Evolutionary conservation across 2,113 vertebrate genomes (phyloP).

Genomic region (Gavia stellata): DNA sequence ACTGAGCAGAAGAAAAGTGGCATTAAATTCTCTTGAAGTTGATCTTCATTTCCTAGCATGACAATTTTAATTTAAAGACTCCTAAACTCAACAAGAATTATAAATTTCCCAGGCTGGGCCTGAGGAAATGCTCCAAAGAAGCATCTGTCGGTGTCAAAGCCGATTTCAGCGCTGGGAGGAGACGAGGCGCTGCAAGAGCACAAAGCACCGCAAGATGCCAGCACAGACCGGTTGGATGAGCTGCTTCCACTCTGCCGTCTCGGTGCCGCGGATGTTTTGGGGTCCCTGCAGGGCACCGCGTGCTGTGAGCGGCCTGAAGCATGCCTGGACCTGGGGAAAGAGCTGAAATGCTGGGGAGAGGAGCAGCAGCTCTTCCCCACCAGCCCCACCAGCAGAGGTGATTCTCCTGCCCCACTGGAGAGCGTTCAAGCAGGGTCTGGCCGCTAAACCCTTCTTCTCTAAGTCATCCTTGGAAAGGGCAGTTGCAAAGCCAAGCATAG

Average conservation of each 20-base stretch:
- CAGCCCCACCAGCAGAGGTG: background rate
- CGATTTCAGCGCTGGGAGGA: fast-evolving
- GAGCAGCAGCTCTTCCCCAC: background rate
- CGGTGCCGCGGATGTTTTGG: fast-evolving
- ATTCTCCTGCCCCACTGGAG: background rate
- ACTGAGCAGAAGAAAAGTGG: background rate
- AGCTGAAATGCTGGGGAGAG: background rate
- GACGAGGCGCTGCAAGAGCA: background rate
- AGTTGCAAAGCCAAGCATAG: background rate
- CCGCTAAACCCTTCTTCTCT: background rate
- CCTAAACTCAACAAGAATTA: background rate
- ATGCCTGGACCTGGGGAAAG: background rate
- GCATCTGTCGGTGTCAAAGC: fast-evolving
- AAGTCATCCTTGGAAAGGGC: background rate
- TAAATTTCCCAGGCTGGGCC: fast-evolving
- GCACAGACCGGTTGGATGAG: background rate
- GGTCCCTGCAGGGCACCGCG: fast-evolving
- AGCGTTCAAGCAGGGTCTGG: fast-evolving
- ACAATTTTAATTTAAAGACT: background rate
- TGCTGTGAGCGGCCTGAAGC: background rate
- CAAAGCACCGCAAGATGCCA: background rate
- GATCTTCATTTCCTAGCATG: background rate
- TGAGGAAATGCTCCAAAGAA: background rate
- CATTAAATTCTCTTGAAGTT: background rate
- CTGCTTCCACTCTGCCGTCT: fast-evolving